These are phyloP conservation scores for Holothuria leucospilota DNA, from an alignment of 53 echinoderm and acorn worm genomes.

Conservation along the genomic window DNA sequence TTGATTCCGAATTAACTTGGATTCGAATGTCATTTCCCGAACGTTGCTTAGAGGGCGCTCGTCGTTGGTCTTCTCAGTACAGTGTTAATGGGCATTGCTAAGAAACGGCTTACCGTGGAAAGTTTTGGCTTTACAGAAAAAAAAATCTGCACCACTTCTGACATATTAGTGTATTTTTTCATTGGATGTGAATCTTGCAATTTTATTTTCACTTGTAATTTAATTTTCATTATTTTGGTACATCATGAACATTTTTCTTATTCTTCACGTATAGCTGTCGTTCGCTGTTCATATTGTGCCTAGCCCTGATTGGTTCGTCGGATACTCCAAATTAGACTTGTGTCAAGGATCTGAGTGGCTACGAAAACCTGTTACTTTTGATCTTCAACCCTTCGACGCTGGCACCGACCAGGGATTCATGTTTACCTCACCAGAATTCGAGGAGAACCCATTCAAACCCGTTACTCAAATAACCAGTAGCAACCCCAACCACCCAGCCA, in stretches of 20 bases:
- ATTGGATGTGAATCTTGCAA: too few relatives aligned
- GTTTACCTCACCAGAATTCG: slow-evolving; percentile 86
- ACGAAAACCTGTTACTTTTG: slow-evolving; percentile 51
- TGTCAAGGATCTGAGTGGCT: slow-evolving; percentile 74
- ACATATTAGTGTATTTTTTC: too few relatives aligned
- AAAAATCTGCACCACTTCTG: too few relatives aligned
- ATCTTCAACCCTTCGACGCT: slow-evolving; percentile 82
- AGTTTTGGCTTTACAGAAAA: too few relatives aligned
- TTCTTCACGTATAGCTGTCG: slow-evolving; percentile 61
- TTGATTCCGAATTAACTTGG: too few relatives aligned
- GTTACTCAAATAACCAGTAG: slow-evolving; percentile 74
- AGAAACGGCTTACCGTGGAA: too few relatives aligned
- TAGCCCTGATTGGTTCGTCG: slow-evolving; percentile 96
- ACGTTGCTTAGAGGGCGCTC: too few relatives aligned
- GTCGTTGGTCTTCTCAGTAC: too few relatives aligned
- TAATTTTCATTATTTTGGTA: too few relatives aligned
- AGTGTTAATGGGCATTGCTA: too few relatives aligned
- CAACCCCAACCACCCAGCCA: slow-evolving; percentile 74
- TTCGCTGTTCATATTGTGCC: slow-evolving; percentile 76
- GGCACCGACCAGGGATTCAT: slow-evolving; percentile 90
- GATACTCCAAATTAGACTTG: slow-evolving; percentile 68
- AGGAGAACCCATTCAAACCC: slow-evolving; percentile 57
- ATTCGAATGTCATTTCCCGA: too few relatives aligned
- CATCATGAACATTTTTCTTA: neutral
- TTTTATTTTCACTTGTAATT: too few relatives aligned